Conservation (phyloP, 2,113 vertebrate genomes). For the Furnarius figulus region DNA sequence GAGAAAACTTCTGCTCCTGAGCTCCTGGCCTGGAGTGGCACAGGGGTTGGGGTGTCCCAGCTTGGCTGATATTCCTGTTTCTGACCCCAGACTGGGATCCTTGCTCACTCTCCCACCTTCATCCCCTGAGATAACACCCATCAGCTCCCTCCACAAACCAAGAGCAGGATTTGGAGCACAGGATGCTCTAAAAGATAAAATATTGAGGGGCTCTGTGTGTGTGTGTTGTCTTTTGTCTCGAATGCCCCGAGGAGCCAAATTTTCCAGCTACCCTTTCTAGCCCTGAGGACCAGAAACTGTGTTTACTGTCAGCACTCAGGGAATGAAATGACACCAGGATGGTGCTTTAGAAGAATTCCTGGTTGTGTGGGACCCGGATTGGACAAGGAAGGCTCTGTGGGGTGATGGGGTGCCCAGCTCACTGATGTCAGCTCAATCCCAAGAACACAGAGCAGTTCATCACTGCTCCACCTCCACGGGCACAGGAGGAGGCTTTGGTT, state of each 20-base stretch:
- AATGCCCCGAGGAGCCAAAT: not conserved
- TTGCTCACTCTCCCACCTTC: not conserved
- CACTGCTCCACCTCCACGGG: not conserved
- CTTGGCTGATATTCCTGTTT: not conserved
- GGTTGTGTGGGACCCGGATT: not conserved
- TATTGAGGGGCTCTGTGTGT: not conserved
- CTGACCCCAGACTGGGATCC: not conserved
- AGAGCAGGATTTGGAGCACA: not conserved
- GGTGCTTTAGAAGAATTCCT: not conserved
- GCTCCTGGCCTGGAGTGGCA: fast-evolving
- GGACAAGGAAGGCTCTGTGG: not conserved
- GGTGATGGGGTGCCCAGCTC: not conserved
- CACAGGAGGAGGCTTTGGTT: not conserved
- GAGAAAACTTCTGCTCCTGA: not conserved
- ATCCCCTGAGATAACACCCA: not conserved
- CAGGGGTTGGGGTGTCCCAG: not conserved
- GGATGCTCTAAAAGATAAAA: not conserved
- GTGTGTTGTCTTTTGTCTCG: not conserved
- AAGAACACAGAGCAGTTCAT: not conserved
- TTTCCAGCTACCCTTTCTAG: not conserved
- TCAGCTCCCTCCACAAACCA: not conserved
- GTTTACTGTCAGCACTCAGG: not conserved
- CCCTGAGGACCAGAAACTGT: not conserved
- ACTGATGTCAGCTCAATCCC: not conserved
- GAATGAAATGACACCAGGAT: not conserved